These are phyloP conservation scores for Rhorus exstirpatorius DNA, from an alignment of 2,888 invertebrate genomes.

Conservation along the genomic window DNA sequence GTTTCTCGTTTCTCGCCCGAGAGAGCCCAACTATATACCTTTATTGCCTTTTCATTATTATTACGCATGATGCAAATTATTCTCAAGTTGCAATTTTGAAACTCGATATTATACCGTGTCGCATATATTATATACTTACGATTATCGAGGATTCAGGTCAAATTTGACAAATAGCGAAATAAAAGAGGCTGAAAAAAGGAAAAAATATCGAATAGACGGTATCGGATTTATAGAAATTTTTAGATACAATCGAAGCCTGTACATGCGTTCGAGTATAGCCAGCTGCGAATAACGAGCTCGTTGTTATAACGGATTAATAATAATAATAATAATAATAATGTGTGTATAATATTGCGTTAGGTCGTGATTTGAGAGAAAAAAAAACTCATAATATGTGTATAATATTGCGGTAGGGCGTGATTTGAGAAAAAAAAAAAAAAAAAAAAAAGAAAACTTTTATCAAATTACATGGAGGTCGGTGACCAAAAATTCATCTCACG, in stretches of 20 bases:
- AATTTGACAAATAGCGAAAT: not conserved
- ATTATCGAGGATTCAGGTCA: constrained; percentile 18
- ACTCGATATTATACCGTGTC: constrained; percentile 33
- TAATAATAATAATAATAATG: no score
- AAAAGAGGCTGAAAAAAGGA: not conserved
- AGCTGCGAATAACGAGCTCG: constrained; percentile 15
- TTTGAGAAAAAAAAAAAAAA: constrained; percentile 8
- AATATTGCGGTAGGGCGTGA: not conserved
- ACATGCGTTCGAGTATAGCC: not conserved
- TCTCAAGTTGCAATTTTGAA: constrained; percentile 32
- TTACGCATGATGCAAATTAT: constrained; percentile 43
- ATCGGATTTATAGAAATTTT: constrained; percentile 23
- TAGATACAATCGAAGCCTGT: constrained; percentile 27
- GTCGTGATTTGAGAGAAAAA: no score
- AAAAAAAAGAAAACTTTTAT: no score
- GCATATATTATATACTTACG: not conserved
- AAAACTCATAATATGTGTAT: no score
- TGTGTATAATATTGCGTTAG: no score
- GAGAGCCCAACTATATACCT: not conserved
- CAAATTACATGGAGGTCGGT: constrained; percentile 92
- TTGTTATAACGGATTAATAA: constrained; percentile 16
- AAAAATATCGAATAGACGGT: not conserved
- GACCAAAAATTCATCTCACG: constrained; percentile 95
- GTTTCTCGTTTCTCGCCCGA: constrained; percentile 20
- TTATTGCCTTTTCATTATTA: constrained; percentile 28